A percentile compares a stretch with the other conserved stretches of the same genome.
Evolutionary conservation across 2,888 invertebrate genomes (phyloP).

Genomic region (Pyrochroa serraticornis): DNA sequence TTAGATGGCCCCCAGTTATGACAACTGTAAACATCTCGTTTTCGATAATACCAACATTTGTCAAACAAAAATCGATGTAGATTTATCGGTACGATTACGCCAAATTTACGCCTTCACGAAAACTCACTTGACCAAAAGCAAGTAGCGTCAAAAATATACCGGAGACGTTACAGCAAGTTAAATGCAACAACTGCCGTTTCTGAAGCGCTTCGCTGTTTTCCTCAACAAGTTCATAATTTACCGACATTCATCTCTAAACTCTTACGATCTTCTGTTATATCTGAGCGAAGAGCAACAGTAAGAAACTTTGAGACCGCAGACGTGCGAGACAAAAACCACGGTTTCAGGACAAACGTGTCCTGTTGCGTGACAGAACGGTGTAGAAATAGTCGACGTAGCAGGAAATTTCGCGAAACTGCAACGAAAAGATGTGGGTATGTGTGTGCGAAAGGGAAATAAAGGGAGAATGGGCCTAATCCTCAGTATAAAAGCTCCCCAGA

Average conservation of each 20-base stretch:
- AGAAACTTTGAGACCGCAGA: constrained; percentile 24
- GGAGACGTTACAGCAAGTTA: too few relatives aligned
- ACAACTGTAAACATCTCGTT: not conserved
- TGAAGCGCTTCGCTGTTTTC: constrained; percentile 20
- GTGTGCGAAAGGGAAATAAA: constrained; percentile 31
- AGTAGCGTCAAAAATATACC: too few relatives aligned
- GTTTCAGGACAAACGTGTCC: constrained; percentile 7
- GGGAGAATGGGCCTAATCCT: constrained; percentile 38
- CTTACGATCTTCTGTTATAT: constrained; percentile 26
- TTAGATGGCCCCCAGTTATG: constrained; percentile 23
- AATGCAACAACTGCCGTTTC: constrained; percentile 26
- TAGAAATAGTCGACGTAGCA: constrained; percentile 22
- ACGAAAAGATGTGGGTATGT: constrained; percentile 28
- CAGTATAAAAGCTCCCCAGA: constrained; percentile 39
- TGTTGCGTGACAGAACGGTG: constrained; percentile 1
- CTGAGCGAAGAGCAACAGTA: constrained; percentile 18
- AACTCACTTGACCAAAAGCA: too few relatives aligned
- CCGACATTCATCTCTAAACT: constrained; percentile 26
- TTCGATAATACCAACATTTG: too few relatives aligned
- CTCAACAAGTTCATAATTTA: constrained; percentile 33
- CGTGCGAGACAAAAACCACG: constrained; percentile 14
- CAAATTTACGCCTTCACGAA: too few relatives aligned
- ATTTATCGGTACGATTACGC: too few relatives aligned
- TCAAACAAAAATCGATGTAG: too few relatives aligned
- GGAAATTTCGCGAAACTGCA: constrained; percentile 20